Base-by-base conservation (phyloP, 1,140 invertebrate genomes). In the Stenopsyche tienmushanensis region DNA sequence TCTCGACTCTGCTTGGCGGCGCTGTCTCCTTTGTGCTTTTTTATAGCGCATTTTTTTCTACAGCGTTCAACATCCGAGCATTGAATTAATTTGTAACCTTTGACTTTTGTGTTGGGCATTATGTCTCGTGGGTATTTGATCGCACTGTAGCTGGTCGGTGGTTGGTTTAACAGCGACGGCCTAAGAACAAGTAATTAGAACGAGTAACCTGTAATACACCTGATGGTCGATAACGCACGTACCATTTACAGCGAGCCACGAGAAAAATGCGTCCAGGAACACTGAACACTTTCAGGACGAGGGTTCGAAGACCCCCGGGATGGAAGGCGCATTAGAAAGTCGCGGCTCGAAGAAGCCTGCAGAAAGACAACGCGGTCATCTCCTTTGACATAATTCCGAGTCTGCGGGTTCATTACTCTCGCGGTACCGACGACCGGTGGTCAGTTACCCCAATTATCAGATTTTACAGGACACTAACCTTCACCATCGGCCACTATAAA, bases 191-290 rank as follows among this genome's bases (percentile, higher is more conserved):
- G 58, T 62, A 66, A 66, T 66, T 62, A 66, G 58, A 60, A 62
- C 65, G 59, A 45, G 49, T 53, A 58, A 58, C 55, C 55, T 66
- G 23, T 17, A 44, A 20, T 50, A 66, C 65, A 62, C 65, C 58
- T 62, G 65, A 66, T 66, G 53, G 7, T 17, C 20, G 65, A 66
- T 55, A 66, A 66, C 65, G 58, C 65, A 62, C 65, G 58, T 62
- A 60, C 54, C 25, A 25, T 21, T 20, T 17, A 10, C 57, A 59
- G 17, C 29, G 57, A 24, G 8, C 8, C 54, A 54, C 21, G 52
- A 18, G 52, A 54, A 54, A 24, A 54, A 29, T 29, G 25, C 52
- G 47, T 50, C 17, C n/a, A n/a, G n/a, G n/a, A n/a, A 47, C 29
- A 34, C 29, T 34, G 5, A 13, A 5, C 29, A 34, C 29, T 34